phyloP scores from a whole-genome alignment of 2,797 vertebrate genomes.

The Ptychadena robeensis region DNA sequence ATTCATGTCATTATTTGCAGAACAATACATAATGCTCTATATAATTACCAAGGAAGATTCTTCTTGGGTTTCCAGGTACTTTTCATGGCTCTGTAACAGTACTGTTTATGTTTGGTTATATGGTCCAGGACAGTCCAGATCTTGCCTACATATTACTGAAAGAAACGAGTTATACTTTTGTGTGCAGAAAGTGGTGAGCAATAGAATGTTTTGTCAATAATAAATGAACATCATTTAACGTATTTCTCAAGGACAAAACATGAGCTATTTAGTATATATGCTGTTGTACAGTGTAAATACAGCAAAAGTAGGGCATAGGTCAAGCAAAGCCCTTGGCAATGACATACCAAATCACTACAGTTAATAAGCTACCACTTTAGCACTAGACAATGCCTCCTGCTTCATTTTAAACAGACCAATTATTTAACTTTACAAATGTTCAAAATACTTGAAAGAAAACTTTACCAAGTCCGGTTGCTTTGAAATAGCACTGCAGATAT shows the following conservation, averaged over 20 bases:
- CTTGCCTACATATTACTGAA: neutral
- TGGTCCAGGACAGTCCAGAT: neutral
- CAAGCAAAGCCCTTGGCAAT: neutral
- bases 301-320: neutral
- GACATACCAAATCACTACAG: neutral
- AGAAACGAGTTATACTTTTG: neutral
- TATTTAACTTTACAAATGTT: too few relatives aligned
- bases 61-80: neutral
- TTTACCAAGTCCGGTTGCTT: too few relatives aligned
- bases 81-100: neutral
- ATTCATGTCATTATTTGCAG: neutral
- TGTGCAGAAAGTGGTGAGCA: neutral
- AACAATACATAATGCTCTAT: neutral
- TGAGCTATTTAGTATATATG: neutral
- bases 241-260: slow-evolving; percentile 14
- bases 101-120: neutral
- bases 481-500: too few relatives aligned
- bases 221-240: neutral
- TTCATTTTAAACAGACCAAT: too few relatives aligned
- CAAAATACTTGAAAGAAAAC: too few relatives aligned
- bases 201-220: slow-evolving; percentile 8
- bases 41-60: too few relatives aligned
- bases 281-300: slow-evolving; percentile 2
- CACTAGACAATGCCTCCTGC: neutral
- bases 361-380: neutral